A percentile compares a stretch with the other conserved stretches of the same genome.
Conservation (phyloP, 2,888 invertebrate genomes). For the Agrenia bidenticulata region DNA sequence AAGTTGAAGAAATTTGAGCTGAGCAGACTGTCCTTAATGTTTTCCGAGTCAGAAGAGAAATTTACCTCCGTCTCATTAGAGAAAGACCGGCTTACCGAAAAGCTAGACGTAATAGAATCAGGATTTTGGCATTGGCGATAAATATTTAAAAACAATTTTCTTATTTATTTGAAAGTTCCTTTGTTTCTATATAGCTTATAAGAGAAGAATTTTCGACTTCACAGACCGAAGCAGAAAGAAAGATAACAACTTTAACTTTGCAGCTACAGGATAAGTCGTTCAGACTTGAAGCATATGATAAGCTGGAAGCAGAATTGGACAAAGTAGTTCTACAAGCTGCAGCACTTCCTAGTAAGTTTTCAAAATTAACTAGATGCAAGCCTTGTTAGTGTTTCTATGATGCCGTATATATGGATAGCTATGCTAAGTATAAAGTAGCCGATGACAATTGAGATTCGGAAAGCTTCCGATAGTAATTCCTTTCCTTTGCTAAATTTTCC, state of each 20-base stretch:
- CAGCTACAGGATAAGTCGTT: conserved; percentile 1
- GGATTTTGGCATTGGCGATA: too few species aligned
- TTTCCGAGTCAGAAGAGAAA: conserved; percentile 13
- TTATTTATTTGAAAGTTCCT: too few species aligned
- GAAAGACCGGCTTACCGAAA: conserved; percentile 14
- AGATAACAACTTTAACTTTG: conserved; percentile 2
- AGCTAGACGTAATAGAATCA: conserved; percentile 22
- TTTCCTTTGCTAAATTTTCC: too few species aligned
- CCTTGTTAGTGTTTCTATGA: too few species aligned
- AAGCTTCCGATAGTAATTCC: too few species aligned
- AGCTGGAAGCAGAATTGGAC: conserved; percentile 17
- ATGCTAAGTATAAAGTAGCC: too few species aligned
- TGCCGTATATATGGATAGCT: too few species aligned
- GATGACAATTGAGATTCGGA: too few species aligned
- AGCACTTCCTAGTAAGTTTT: conserved; percentile 11
- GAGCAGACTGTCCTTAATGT: conserved; percentile 1
- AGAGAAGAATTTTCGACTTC: conserved; percentile 11
- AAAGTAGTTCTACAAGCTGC: conserved; percentile 15
- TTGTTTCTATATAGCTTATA: background rate
- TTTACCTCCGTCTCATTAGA: background rate
- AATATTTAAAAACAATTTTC: too few species aligned
- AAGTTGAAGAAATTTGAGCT: conserved; percentile 29
- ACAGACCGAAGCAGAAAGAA: background rate
- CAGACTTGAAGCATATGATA: conserved; percentile 14
- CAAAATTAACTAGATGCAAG: background rate